Evolutionary conservation across 2,888 invertebrate genomes (phyloP), one percentile per base, ranked within the genome.

Genomic region (Tryphoninae sp.): DNA sequence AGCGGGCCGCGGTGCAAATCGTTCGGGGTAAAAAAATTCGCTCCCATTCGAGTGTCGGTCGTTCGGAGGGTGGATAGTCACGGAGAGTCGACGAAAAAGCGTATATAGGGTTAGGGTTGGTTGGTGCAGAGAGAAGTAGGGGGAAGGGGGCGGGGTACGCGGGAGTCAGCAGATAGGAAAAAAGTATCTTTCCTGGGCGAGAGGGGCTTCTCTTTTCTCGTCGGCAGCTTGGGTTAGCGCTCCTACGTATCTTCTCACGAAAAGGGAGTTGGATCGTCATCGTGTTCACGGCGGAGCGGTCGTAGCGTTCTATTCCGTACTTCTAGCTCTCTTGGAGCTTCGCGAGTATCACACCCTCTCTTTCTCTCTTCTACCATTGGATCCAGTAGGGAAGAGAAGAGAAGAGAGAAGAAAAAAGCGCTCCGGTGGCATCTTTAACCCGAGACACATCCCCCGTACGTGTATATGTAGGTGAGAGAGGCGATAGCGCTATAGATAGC

Each of bases 151-250:
- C 81, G 77, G 33, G 82, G 40, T 85, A 84, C 77, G 80, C 67
- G 76, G 78, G 73, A 83, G 77, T 83, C 81, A 82, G 84, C 64
- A 82, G 80, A 81, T 84, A 74, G 83, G 74, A 75, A 83, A 80
- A 76, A 83, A 83, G 79, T 79, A 82, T 82, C 77, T 80, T 59
- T 69, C 62, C 22, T 19, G 8, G 55, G 69, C 61, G 51, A 53
- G 51, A 59, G 53, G 58, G 62, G 53, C 73, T 59, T 40, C 59
- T 68, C 72, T 69, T 58, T 71, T 59, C 74, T 74, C 7, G 33
- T 62, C 7, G 33, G 69, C 69, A 73, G 82, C 72, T 53, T n/a
- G 69, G 69, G 79, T 77, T 74, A 65, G 74, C 73, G 69, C 73
- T 71, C 69, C 22, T 7, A 16, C 69, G 74, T 82, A 82, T 82